Conservation (phyloP, 2,113 vertebrate genomes). For the Daubentonia madagascariensis region DNA sequence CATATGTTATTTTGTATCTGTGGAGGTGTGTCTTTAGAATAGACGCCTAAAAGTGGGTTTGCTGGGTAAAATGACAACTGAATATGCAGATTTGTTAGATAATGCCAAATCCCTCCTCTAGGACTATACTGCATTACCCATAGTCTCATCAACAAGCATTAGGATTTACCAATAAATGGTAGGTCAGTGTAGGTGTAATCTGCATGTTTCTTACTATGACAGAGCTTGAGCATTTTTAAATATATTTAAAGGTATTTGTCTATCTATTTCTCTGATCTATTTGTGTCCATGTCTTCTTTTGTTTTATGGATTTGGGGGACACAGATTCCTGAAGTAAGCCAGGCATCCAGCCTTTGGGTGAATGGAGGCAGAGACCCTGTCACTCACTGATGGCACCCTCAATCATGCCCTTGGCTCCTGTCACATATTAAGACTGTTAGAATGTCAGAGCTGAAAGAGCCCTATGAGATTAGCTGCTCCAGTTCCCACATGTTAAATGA, state of each 20-base stretch:
- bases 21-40: neutral
- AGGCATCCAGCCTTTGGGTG: neutral
- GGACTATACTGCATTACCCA: neutral
- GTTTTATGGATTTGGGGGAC: neutral
- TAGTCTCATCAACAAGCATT: neutral
- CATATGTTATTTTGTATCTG: neutral
- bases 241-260: neutral
- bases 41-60: neutral
- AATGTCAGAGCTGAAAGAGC: neutral
- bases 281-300: neutral
- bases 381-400: neutral
- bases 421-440: neutral
- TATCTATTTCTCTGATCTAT: neutral
- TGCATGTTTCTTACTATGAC: neutral
- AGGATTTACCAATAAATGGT: neutral
- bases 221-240: neutral
- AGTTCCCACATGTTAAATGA: neutral
- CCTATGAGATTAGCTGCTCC: neutral
- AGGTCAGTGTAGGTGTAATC: neutral
- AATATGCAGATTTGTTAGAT: neutral
- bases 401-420: neutral
- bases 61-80: neutral
- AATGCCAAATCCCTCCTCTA: neutral
- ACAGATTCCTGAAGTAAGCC: neutral
- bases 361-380: neutral